phyloP scores from a whole-genome alignment of 2,113 vertebrate species.

The Pseudorectes ferrugineus region DNA sequence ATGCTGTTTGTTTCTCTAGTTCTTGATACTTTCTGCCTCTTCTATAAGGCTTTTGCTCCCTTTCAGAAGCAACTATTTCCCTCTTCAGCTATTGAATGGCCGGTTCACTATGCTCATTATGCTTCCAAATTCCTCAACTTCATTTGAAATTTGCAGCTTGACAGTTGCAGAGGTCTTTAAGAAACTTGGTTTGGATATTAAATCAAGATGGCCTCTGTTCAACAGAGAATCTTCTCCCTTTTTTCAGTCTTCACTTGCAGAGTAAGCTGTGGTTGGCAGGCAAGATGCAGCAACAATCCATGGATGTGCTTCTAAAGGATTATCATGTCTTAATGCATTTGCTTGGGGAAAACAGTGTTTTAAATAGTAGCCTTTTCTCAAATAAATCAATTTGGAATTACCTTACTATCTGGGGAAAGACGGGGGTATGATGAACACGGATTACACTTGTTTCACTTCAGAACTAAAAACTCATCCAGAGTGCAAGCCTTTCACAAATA shows the following conservation, averaged over 20 bases:
- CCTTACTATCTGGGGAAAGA: neutral
- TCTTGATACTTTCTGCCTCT: neutral
- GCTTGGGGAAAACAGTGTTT: neutral
- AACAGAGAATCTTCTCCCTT: neutral
- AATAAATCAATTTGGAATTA: neutral
- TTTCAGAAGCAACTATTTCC: neutral
- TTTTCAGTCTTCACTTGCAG: neutral
- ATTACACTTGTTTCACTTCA: neutral
- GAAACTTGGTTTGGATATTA: neutral
- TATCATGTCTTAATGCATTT: neutral
- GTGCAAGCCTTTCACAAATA: neutral
- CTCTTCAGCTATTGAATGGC: neutral
- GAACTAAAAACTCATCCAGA: neutral
- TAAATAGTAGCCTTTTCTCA: neutral
- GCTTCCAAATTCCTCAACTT: neutral
- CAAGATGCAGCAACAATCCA: neutral
- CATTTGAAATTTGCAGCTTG: neutral
- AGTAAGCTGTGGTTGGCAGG: neutral
- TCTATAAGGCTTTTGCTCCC: neutral
- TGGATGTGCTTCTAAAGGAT: neutral
- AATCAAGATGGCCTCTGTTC: neutral
- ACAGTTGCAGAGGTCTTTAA: neutral
- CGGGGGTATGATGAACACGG: rapidly evolving
- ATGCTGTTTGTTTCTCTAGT: neutral
- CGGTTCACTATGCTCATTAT: neutral